These are phyloP conservation scores for Catharus bicknelli DNA, from an alignment of 2,113 vertebrate species.

Conservation along the genomic window DNA sequence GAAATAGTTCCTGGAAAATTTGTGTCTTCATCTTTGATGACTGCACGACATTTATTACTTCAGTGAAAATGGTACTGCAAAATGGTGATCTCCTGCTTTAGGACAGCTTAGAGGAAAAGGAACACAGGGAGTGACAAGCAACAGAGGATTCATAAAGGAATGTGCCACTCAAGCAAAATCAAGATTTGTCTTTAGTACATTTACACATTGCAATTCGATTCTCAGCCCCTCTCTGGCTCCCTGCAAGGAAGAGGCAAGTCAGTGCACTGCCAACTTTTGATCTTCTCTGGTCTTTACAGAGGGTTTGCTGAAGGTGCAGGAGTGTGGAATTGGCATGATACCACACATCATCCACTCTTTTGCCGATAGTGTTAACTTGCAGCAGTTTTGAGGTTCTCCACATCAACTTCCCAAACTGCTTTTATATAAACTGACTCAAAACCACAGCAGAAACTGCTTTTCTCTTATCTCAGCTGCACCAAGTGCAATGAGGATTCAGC, in stretches of 20 bases:
- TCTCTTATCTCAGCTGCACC: background rate
- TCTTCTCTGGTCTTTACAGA: background rate
- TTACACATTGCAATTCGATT: background rate
- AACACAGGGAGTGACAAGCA: background rate
- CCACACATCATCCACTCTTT: background rate
- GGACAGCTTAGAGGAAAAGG: background rate
- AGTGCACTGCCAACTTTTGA: fast-evolving
- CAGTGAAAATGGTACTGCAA: background rate
- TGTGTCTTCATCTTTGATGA: background rate
- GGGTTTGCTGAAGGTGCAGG: background rate
- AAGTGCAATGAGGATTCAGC: background rate
- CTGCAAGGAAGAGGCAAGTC: background rate
- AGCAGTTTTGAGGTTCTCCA: background rate
- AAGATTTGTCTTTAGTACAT: background rate
- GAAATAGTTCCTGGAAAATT: background rate
- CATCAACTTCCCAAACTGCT: background rate
- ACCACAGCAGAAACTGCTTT: background rate
- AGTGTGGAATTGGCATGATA: background rate
- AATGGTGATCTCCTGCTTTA: background rate
- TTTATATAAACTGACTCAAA: background rate
- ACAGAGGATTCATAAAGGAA: background rate
- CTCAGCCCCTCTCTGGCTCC: background rate
- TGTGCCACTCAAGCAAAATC: background rate
- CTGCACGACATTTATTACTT: background rate
- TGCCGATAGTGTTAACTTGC: background rate